phyloP scores from a whole-genome alignment of 2,797 vertebrate genomes.

The Nasua narica region DNA sequence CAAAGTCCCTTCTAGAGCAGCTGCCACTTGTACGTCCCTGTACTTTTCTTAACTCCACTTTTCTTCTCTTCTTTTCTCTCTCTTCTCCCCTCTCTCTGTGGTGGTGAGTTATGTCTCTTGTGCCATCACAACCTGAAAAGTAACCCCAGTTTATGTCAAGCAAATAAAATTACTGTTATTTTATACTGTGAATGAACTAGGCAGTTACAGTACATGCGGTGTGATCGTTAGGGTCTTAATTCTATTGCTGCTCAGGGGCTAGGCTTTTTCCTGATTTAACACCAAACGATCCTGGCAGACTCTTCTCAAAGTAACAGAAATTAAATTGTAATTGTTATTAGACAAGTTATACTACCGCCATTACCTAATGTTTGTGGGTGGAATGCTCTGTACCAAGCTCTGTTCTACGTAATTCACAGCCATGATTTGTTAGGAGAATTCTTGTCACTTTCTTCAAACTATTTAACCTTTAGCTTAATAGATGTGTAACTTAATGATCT shows the following conservation, averaged over 20 bases:
- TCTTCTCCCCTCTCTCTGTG: not conserved
- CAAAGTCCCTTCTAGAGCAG: not conserved
- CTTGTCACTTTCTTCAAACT: slow-evolving; percentile 21
- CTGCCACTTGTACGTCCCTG: not conserved
- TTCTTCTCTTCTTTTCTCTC: not conserved
- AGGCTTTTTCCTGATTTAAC: not conserved
- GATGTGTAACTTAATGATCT: slow-evolving; percentile 19
- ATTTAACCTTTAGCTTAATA: slow-evolving; percentile 32
- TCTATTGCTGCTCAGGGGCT: not conserved
- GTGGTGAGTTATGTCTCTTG: not conserved
- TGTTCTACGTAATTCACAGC: not conserved
- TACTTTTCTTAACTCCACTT: not conserved
- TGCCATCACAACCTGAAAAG: not conserved
- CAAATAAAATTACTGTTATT: not conserved
- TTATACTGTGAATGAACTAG: not conserved
- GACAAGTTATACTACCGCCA: not conserved
- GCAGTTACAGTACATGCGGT: not conserved
- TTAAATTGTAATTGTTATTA: not conserved
- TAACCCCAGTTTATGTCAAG: not conserved
- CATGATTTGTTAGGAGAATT: not conserved
- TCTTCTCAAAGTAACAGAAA: not conserved
- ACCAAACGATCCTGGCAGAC: not conserved
- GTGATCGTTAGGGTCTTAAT: not conserved
- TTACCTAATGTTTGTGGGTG: not conserved
- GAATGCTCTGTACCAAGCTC: not conserved